Base-by-base conservation (phyloP, 2,888 invertebrate genomes). In the Ornithoptera alexandrae region DNA sequence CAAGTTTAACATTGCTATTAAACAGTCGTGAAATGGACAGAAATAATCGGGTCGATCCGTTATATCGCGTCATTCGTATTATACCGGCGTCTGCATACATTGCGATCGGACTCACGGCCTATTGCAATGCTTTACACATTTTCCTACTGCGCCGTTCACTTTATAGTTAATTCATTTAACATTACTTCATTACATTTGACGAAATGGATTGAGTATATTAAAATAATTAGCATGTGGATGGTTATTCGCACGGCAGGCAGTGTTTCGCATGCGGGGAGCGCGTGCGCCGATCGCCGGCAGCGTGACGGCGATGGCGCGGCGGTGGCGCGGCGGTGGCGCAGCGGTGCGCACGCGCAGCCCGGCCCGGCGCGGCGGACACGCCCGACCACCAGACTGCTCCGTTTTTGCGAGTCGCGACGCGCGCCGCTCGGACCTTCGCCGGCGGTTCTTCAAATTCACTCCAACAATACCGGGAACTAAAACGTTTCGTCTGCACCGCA, bases 1-100 rank as follows among this genome's bases (percentile, higher is more conserved):
- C 83, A 88, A 89, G 86, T 90, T 90, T 88, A 90, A 90, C 92
- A 90, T 91, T 92, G 92, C 92, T 90, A 92, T 92, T 90, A 92
- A 92, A 91, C 92, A 92, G 92, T 90, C 90, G 83, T 91, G 92
- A 90, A 91, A 90, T 90, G 89, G 86, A 90, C 92, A 90, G 91
- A 91, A 92, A 92, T 92, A 92, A 92, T 91, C 91, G 86, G 89
- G 88, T 83, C 89, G 90, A 89, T 89, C 92, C 91, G 91, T 92
- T 92, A 92, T 84, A 90, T 83, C 85, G 85, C 85, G 84, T 88
- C 90, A 90, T 92, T 91, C 85, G 90, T 90, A 91, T 91, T 88
- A 90, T 84, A 85, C 80, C 77, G 77, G 86, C 88, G 90, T 88
- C 81, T 84, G 82, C 81, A 82, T 83, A 79, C 83, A 79, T 79